These are phyloP conservation scores for Montipora cactus DNA, from an alignment of 64 coral and sea anemone genomes.

Conservation along the genomic window DNA sequence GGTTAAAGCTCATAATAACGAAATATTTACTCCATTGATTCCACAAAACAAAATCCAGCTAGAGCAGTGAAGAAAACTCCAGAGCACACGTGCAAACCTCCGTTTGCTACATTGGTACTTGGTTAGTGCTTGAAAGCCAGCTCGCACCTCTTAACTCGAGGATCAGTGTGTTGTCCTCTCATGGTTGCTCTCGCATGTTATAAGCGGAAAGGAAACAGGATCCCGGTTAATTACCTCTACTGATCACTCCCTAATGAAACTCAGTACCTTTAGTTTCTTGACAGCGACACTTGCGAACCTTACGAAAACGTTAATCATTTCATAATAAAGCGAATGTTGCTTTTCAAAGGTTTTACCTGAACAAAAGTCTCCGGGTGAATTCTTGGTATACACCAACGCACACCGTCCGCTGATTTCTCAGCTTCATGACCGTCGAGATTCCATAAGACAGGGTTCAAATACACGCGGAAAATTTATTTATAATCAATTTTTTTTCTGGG, in stretches of 20 bases:
- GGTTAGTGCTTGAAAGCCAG: not conserved
- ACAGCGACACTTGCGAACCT: not conserved
- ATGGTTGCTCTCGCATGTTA: not conserved
- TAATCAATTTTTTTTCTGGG: not conserved
- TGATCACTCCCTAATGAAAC: slow-evolving; percentile 1
- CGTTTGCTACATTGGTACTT: not conserved
- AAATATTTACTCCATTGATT: not conserved
- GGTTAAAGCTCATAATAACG: no score
- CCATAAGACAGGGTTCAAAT: not conserved
- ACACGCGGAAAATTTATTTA: slow-evolving; percentile 14
- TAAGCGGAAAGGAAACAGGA: slow-evolving; percentile 32
- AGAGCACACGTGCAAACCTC: not conserved
- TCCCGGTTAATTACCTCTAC: not conserved
- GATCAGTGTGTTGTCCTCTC: not conserved
- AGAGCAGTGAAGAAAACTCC: not conserved
- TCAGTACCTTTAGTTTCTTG: not conserved
- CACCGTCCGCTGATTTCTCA: not conserved
- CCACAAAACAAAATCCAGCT: not conserved
- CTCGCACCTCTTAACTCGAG: not conserved
- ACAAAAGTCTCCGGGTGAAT: not conserved
- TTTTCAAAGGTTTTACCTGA: not conserved
- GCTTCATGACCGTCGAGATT: not conserved
- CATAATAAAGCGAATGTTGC: not conserved
- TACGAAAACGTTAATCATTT: not conserved
- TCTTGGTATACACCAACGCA: not conserved